phyloP scores from a whole-genome alignment of 2,797 vertebrate species.

The Toxotes lorentzi region DNA sequence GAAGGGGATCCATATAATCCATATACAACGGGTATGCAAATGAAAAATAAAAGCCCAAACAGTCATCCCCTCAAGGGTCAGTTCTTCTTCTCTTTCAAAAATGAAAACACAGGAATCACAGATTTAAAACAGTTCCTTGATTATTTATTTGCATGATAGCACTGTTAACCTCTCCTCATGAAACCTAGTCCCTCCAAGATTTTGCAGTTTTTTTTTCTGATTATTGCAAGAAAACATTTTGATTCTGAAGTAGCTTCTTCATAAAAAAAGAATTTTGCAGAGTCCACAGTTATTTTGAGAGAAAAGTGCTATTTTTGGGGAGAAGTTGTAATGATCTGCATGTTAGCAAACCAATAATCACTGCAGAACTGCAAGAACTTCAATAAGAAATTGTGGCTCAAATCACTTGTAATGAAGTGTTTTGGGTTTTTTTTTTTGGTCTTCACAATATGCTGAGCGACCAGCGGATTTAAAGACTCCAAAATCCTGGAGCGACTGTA shows the following conservation, averaged over 20 bases:
- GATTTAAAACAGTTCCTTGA: conserved; percentile 65
- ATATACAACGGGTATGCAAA: background rate
- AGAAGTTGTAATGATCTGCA: conserved; percentile 1
- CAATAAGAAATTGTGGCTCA: conserved; percentile 20
- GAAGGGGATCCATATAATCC: no score
- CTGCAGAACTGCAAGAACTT: background rate
- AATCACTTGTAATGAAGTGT: conserved; percentile 14
- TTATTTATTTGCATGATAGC: conserved; percentile 77
- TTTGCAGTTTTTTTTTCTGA: conserved; percentile 54
- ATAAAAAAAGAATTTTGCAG: conserved; percentile 8
- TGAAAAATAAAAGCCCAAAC: background rate
- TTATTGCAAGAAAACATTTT: conserved; percentile 67
- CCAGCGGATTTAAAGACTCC: conserved; percentile 37
- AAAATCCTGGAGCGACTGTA: conserved; percentile 52
- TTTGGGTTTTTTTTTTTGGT: conserved; percentile 43
- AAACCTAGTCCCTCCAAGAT: conserved; percentile 56
- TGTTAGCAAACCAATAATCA: background rate
- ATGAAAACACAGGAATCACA: conserved; percentile 33
- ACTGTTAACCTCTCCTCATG: conserved; percentile 47
- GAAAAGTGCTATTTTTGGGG: conserved; percentile 57
- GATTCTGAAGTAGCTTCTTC: conserved; percentile 35
- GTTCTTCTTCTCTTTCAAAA: background rate
- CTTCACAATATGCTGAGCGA: conserved; percentile 25
- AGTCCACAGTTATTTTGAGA: conserved; percentile 24
- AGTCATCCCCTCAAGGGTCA: background rate